Conservation (phyloP, 2,113 vertebrate species). For the Cyrtonyx montezumae region DNA sequence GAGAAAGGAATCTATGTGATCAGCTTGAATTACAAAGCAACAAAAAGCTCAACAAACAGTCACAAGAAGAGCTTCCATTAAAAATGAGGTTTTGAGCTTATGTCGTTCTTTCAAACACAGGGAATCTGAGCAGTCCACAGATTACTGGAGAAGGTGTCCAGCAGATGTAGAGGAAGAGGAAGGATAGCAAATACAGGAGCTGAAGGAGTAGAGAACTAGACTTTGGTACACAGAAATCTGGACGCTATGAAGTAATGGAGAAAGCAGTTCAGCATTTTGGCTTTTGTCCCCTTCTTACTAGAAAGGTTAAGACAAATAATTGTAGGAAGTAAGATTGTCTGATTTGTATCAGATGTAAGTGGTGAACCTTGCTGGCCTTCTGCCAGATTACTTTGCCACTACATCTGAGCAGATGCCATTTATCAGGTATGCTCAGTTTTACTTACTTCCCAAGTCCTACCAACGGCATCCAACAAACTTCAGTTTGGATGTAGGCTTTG, state of each 20-base stretch:
- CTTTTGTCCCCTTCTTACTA: rapidly evolving
- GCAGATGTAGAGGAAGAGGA: background rate
- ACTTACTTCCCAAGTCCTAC: background rate
- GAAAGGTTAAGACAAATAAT: background rate
- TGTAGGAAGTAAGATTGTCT: background rate
- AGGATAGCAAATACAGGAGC: background rate
- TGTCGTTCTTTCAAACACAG: background rate
- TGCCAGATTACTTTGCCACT: background rate
- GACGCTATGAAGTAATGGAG: background rate
- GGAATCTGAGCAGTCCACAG: background rate
- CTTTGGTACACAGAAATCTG: background rate
- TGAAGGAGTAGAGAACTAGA: background rate
- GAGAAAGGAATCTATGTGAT: background rate
- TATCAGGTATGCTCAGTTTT: background rate
- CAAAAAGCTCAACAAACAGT: background rate
- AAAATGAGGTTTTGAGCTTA: background rate
- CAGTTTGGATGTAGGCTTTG: background rate
- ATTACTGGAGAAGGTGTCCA: background rate
- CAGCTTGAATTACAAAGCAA: background rate
- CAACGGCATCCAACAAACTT: background rate
- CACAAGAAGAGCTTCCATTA: background rate
- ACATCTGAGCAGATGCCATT: background rate
- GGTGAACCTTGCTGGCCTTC: background rate
- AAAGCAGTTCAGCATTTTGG: background rate
- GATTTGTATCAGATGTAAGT: background rate